phyloP scores from a whole-genome alignment of 2,113 vertebrate genomes.

The Tachuris rubrigastra region DNA sequence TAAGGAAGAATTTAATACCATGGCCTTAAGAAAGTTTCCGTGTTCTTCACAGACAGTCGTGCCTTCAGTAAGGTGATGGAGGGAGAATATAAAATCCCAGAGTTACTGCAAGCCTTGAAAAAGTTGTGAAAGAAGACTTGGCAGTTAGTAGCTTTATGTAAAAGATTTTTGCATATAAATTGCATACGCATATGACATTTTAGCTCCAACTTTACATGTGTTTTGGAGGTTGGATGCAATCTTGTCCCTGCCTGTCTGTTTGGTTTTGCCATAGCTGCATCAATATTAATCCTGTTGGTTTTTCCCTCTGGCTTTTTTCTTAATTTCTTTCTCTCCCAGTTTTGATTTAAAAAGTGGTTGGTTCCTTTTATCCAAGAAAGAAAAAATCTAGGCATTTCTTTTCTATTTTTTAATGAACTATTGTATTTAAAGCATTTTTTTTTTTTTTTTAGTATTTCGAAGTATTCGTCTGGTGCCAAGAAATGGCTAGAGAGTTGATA shows the following conservation, averaged over 20 bases:
- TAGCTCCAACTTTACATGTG: slow-evolving; percentile 77
- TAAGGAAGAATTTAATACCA: slow-evolving; percentile 60
- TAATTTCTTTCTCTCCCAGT: slow-evolving; percentile 3
- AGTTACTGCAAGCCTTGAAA: slow-evolving; percentile 38
- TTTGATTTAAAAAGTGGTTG: slow-evolving; percentile 2
- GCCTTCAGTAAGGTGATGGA: slow-evolving; percentile 69
- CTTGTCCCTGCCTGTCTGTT: slow-evolving; percentile 73
- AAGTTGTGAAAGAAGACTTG: slow-evolving; percentile 72
- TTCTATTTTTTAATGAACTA: neutral
- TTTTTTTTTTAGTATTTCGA: neutral
- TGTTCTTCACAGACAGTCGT: slow-evolving; percentile 68
- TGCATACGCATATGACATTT: slow-evolving; percentile 78
- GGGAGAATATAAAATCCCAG: slow-evolving; percentile 61
- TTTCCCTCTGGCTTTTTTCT: slow-evolving; percentile 42
- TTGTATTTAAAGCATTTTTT: neutral
- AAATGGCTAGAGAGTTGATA: neutral
- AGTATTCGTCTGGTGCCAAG: neutral
- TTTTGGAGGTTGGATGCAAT: slow-evolving; percentile 73
- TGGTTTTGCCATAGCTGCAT: slow-evolving; percentile 65
- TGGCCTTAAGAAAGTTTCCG: slow-evolving; percentile 73
- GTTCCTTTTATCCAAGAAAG: neutral
- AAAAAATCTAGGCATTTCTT: neutral
- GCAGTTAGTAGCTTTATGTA: slow-evolving; percentile 66
- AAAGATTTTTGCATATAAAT: slow-evolving; percentile 79
- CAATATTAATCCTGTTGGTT: slow-evolving; percentile 71